Evolutionary conservation across 2,113 vertebrate genomes (phyloP).

Genomic region (Chaetodon auriga): DNA sequence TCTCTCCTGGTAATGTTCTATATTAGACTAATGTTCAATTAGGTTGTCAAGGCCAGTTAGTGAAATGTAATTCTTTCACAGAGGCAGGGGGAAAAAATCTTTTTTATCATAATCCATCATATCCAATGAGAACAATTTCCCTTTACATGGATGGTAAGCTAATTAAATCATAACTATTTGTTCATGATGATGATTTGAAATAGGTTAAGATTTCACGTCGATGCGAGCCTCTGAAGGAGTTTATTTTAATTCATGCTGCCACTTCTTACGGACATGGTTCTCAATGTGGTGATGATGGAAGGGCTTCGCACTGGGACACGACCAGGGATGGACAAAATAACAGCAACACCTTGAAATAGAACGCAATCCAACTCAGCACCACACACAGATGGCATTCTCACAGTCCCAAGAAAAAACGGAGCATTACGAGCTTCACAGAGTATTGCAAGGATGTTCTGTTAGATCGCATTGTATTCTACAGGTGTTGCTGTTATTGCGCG

Average conservation of each 20-base stretch:
- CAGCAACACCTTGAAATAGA: neutral
- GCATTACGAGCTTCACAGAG: neutral
- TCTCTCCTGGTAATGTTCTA: constrained; percentile 66
- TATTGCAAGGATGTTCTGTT: constrained; percentile 12
- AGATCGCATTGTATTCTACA: constrained; percentile 24
- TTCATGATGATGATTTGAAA: constrained; percentile 60
- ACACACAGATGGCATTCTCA: neutral
- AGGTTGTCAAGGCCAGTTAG: constrained; percentile 77
- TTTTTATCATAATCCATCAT: constrained; percentile 65
- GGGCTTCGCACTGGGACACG: neutral
- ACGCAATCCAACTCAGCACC: neutral
- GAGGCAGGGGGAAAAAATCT: constrained; percentile 10
- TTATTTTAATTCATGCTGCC: constrained; percentile 45
- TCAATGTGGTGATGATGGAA: neutral
- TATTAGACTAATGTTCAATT: constrained; percentile 79
- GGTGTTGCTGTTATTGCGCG: constrained; percentile 20
- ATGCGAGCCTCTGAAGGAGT: constrained; percentile 28
- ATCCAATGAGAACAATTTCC: constrained; percentile 61
- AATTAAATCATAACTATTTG: constrained; percentile 66
- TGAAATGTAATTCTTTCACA: constrained; percentile 73
- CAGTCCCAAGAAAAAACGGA: neutral
- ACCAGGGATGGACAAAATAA: neutral
- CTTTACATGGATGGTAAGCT: constrained; percentile 50
- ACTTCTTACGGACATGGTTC: constrained; percentile 28
- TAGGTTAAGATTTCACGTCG: constrained; percentile 47